A percentile compares a stretch with the other conserved stretches of the same genome.
Conservation (phyloP, 2,888 invertebrate species). For the Pediacus dermestoides region DNA sequence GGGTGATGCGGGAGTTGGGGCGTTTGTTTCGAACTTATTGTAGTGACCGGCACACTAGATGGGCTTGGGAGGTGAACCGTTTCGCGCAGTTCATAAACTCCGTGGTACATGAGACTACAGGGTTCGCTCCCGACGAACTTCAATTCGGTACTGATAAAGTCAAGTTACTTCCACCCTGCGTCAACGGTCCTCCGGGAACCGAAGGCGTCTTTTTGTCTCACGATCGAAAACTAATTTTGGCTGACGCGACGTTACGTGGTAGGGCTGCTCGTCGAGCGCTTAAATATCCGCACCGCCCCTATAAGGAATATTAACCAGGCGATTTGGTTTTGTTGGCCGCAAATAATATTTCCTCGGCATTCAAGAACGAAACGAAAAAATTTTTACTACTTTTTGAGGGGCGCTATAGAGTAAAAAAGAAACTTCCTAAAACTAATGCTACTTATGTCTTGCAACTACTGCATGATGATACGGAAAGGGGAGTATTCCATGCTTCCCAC, state of each 20-base stretch:
- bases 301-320: constrained; percentile 4
- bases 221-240: background rate
- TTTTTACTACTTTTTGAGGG: constrained; percentile 15
- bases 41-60: constrained; percentile 6
- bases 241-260: background rate
- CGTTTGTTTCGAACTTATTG: constrained; percentile 10
- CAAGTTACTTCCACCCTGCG: too few species aligned
- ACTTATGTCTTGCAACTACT: too few species aligned
- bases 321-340: constrained; percentile 17
- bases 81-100: constrained; percentile 8
- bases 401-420: too few species aligned
- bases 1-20: constrained; percentile 11
- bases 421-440: too few species aligned
- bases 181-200: too few species aligned
- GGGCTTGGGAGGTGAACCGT: constrained; percentile 8
- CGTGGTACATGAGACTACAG: constrained; percentile 11
- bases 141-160: too few species aligned
- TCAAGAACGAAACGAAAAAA: constrained; percentile 12
- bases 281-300: constrained; percentile 2
- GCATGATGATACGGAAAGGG: too few species aligned
- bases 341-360: constrained; percentile 11
- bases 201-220: too few species aligned
- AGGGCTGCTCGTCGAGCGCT: constrained; percentile 5
- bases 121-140: constrained; percentile 6
- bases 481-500: too few species aligned